These are phyloP conservation scores for Leptinotarsa defecta DNA, from an alignment of 1,140 invertebrate genomes.

Conservation along the genomic window DNA sequence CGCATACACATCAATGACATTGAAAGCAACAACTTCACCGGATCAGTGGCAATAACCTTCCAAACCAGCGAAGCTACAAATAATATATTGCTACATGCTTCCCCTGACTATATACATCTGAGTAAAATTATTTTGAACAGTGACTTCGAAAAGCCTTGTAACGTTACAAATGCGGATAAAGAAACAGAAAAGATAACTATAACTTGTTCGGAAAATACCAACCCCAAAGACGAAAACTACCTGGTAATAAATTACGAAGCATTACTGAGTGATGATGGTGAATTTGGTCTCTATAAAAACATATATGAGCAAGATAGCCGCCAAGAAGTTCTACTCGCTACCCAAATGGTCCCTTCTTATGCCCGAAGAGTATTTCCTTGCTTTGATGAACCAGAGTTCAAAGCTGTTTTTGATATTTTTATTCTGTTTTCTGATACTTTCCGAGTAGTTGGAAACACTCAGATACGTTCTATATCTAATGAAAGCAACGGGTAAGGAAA, in stretches of 20 bases:
- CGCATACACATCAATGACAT: neutral
- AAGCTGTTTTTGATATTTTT: conserved; percentile 60
- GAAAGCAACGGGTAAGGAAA: neutral
- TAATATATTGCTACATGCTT: neutral
- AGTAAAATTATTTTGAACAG: neutral
- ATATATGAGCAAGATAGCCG: neutral
- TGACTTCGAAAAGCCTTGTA: neutral
- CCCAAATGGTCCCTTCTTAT: conserved; percentile 83
- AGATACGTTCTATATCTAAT: neutral
- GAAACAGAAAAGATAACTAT: neutral
- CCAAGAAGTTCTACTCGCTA: conserved; percentile 49
- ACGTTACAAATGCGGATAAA: neutral
- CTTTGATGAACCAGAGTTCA: conserved; percentile 87
- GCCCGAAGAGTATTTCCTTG: conserved; percentile 88
- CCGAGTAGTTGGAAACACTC: neutral
- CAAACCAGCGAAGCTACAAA: neutral
- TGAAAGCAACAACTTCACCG: neutral
- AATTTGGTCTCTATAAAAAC: conserved; percentile 1
- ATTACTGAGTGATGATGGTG: neutral
- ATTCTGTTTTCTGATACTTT: neutral
- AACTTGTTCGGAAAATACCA: neutral
- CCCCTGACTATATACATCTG: neutral
- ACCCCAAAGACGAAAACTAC: neutral
- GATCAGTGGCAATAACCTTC: neutral
- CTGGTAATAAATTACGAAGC: neutral